Conservation (phyloP, 2,888 invertebrate species). For the Caenorhabditis sp. region DNA sequence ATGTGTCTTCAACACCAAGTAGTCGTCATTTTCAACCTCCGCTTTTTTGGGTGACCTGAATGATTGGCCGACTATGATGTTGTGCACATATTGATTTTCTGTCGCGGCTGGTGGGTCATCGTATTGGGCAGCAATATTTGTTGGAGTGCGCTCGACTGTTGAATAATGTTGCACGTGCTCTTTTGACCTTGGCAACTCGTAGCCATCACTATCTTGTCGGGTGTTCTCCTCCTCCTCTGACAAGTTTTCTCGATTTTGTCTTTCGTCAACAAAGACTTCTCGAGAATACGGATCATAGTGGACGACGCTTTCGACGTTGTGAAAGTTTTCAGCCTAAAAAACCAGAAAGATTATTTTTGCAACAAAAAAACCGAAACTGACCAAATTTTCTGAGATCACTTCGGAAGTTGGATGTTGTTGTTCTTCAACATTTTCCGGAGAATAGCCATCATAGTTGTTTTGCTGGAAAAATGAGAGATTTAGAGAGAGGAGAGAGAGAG, state of each 20-base stretch:
- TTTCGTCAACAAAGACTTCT: neutral
- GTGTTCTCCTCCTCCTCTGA: neutral
- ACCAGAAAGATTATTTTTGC: neutral
- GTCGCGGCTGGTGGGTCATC: neutral
- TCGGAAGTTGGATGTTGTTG: too few relatives aligned
- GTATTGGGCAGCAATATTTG: neutral
- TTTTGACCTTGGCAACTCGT: too few relatives aligned
- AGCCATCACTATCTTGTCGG: too few relatives aligned
- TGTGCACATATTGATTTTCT: neutral
- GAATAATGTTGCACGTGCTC: neutral
- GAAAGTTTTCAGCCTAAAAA: neutral
- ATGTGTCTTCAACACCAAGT: neutral
- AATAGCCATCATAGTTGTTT: too few relatives aligned
- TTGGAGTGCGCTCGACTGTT: neutral
- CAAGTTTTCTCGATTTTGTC: neutral
- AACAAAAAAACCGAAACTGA: too few relatives aligned
- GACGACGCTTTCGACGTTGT: neutral
- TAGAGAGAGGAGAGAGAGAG: too few relatives aligned
- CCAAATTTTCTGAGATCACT: too few relatives aligned
- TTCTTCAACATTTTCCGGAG: too few relatives aligned
- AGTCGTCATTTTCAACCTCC: neutral
- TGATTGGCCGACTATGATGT: neutral
- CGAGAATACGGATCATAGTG: neutral
- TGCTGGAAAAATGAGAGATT: too few relatives aligned
- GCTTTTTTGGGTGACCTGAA: neutral